Conservation (phyloP, 2,113 vertebrate genomes). For the Etheostoma spectabile region DNA sequence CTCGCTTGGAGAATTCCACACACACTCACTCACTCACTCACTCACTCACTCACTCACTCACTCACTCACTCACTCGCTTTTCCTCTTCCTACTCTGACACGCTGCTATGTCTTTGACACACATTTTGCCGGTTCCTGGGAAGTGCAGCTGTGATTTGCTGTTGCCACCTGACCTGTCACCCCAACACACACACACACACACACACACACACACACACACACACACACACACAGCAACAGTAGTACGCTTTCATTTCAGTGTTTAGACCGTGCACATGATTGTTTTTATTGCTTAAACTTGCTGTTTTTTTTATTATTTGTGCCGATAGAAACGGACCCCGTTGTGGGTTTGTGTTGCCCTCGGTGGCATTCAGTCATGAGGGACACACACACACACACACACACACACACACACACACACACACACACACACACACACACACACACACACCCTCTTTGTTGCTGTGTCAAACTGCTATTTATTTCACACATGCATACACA, state of each 20-base stretch:
- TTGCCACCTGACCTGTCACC: conserved; percentile 63
- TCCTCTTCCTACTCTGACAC: conserved; percentile 56
- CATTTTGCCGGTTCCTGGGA: conserved; percentile 55
- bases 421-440: conserved; percentile 9
- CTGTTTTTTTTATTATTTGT: conserved; percentile 48
- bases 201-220: conserved; percentile 2
- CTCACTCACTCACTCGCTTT: conserved; percentile 37
- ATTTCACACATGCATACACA: conserved; percentile 47
- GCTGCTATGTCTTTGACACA: conserved; percentile 61
- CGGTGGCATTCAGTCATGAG: conserved; percentile 57
- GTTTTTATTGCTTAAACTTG: conserved; percentile 55
- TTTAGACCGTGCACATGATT: conserved; percentile 46
- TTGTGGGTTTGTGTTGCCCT: conserved; percentile 47
- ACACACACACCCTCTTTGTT: conserved; percentile 46
- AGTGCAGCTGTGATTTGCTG: conserved; percentile 66
- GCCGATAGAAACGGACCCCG: conserved; percentile 39
- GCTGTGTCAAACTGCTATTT: conserved; percentile 62
- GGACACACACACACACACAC: too few species aligned
- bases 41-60: too few species aligned
- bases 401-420: conserved; percentile 31
- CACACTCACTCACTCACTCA: too few species aligned
- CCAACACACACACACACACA: conserved; percentile 8
- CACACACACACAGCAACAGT: too few species aligned
- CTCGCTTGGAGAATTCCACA: conserved; percentile 8
- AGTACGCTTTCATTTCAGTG: conserved; percentile 53